Base-by-base conservation (phyloP, 2,888 invertebrate species). In the Ophioninae sp. region DNA sequence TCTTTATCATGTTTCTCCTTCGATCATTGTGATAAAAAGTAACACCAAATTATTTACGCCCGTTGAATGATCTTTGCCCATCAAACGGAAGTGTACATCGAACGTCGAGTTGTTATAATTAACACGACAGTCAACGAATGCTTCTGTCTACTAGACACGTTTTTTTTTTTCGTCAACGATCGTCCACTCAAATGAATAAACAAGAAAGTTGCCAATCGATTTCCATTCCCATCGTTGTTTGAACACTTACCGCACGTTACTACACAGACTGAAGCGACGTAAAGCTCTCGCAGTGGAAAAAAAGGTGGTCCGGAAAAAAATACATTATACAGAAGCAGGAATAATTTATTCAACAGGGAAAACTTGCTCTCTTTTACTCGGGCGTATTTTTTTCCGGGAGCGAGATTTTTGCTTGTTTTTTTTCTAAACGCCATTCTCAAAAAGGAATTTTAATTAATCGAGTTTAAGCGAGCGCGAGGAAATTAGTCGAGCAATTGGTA, bases 381-480 rank as follows among this genome's bases (percentile, higher is more conserved):
- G 44, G 20, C 22, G 20, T 30, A 23, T 64, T 71, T 81, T 69
- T 69, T 69, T 59, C 58, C 56, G n/a, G 13, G 58, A 58, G 58
- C 13, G 44, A 61, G 8, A 63, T 65, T 75, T 44, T 68, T 67
- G 61, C 67, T 37, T 59, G 37, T 37, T 44, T 41, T 58, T 41
- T 76, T 75, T 61, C 30, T 51, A 41, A 20, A 58, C 73, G 68
- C 23, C 22, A 58, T 78, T 77, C 69, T 58, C 39, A 44, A 71
- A 67, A 69, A 37, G 58, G 64, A 73, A 77, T 83, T 83, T 83
- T 80, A 77, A 83, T 83, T 83, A 83, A 83, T 80, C 80, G 80
- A 64, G 76, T 68, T 80, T 73, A 80, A 83, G 76, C 39, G 80
- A 51, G 73, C 73, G 73, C 61, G 67, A 72, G 71, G 61, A 76